Evolutionary conservation across 1,140 invertebrate species (phyloP).

Genomic region (Metopolophium dirhodum): DNA sequence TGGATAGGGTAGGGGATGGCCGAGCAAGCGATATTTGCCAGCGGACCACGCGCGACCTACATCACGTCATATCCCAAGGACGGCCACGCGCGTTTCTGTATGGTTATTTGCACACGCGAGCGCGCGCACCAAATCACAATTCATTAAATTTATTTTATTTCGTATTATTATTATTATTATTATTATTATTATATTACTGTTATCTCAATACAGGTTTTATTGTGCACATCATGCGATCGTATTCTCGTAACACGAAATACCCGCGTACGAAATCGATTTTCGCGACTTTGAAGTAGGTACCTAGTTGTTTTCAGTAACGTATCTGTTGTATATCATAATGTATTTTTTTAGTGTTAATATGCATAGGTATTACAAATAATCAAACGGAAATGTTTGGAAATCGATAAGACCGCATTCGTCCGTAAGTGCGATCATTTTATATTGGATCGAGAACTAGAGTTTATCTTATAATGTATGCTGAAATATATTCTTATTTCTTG

Average conservation of each 20-base stretch:
- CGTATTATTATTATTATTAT: too few relatives aligned
- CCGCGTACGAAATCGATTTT: neutral
- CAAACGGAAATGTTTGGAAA: neutral
- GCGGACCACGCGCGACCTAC: slow-evolving; percentile 41
- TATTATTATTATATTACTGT: slow-evolving; percentile 39
- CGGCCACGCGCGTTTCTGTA: slow-evolving; percentile 1
- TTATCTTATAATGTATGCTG: neutral
- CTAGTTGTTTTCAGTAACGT: neutral
- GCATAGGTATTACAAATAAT: neutral
- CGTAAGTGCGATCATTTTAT: neutral
- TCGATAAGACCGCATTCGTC: neutral
- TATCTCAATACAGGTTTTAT: slow-evolving; percentile 23
- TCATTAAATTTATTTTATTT: neutral
- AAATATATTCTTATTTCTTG: neutral
- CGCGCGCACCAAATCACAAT: neutral
- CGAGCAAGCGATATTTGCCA: neutral
- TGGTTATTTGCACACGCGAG: neutral
- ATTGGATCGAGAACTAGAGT: neutral
- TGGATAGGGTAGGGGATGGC: neutral
- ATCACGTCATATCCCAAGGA: slow-evolving; percentile 35
- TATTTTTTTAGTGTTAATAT: neutral
- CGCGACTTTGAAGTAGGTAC: neutral
- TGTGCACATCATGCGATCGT: neutral
- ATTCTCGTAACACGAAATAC: neutral
- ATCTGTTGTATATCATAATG: too few relatives aligned